phyloP scores from a whole-genome alignment of 2,888 invertebrate genomes.

The Parochlus steinenii region DNA sequence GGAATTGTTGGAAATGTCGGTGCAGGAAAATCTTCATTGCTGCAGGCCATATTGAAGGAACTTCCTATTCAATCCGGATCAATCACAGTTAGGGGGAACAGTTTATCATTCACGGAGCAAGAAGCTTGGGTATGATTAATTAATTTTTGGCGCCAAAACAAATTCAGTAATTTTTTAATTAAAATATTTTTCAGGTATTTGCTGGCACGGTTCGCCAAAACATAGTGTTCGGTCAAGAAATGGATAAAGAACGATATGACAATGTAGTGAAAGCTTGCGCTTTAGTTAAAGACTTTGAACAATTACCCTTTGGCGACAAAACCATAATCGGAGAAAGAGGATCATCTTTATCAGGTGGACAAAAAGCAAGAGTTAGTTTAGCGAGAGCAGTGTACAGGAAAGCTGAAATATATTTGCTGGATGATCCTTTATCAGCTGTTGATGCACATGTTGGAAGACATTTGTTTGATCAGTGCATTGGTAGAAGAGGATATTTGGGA shows the following conservation, averaged over 20 bases:
- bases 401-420: conserved; percentile 53
- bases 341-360: conserved; percentile 47
- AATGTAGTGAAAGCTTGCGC: conserved; percentile 30
- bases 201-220: conserved; percentile 47
- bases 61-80: conserved; percentile 36
- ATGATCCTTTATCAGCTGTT: conserved; percentile 60
- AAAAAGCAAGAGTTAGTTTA: conserved; percentile 40
- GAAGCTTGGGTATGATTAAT: conserved; percentile 87
- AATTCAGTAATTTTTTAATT: too few species aligned
- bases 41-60: conserved; percentile 57
- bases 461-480: conserved; percentile 50
- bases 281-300: conserved; percentile 33
- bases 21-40: conserved; percentile 51
- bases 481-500: conserved; percentile 32
- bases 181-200: too few species aligned
- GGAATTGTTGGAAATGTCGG: conserved; percentile 63
- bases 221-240: conserved; percentile 42
- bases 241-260: conserved; percentile 24
- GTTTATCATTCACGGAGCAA: conserved; percentile 61
- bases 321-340: conserved; percentile 43
- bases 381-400: conserved; percentile 27
- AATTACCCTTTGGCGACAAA: conserved; percentile 36
- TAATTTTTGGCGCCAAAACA: conserved; percentile 53
- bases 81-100: conserved; percentile 41
- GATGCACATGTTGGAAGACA: conserved; percentile 54